phyloP scores from a whole-genome alignment of 92 coral and sea anemone species.

The Palythoa grandiflora region DNA sequence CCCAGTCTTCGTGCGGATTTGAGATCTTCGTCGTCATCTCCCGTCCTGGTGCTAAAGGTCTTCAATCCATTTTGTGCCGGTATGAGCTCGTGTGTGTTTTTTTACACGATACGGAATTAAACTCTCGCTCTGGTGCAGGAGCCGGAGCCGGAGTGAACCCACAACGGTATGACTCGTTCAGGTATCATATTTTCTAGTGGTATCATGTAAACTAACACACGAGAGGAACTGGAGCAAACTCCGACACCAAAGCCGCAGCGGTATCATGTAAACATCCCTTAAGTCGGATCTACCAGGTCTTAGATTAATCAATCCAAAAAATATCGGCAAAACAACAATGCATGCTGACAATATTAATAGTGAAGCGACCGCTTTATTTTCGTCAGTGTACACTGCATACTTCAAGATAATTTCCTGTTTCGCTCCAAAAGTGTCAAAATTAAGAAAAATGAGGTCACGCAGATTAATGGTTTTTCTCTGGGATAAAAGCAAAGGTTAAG shows the following conservation, averaged over 20 bases:
- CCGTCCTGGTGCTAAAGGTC: constrained; percentile 28
- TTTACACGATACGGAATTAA: no score
- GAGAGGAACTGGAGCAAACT: no score
- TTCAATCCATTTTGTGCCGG: neutral
- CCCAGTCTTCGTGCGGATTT: constrained; percentile 17
- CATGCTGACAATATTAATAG: neutral
- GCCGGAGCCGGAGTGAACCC: no score
- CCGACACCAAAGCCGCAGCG: no score
- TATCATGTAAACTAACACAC: no score
- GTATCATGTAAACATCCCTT: no score
- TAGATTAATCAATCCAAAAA: neutral
- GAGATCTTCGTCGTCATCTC: constrained; percentile 21
- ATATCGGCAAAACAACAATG: neutral
- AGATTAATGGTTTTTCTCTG: constrained; percentile 1
- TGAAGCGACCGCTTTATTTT: neutral
- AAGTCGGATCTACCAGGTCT: neutral
- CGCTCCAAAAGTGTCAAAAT: neutral
- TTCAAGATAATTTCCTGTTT: constrained; percentile 16
- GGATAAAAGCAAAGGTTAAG: constrained; percentile 6
- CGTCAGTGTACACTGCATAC: neutral
- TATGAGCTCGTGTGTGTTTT: no score
- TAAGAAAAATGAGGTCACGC: constrained; percentile 15
- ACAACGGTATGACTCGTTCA: no score
- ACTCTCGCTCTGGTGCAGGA: no score
- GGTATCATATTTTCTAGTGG: no score